Conservation (phyloP, 2,113 vertebrate species). For the Marcusenius ussheri region DNA sequence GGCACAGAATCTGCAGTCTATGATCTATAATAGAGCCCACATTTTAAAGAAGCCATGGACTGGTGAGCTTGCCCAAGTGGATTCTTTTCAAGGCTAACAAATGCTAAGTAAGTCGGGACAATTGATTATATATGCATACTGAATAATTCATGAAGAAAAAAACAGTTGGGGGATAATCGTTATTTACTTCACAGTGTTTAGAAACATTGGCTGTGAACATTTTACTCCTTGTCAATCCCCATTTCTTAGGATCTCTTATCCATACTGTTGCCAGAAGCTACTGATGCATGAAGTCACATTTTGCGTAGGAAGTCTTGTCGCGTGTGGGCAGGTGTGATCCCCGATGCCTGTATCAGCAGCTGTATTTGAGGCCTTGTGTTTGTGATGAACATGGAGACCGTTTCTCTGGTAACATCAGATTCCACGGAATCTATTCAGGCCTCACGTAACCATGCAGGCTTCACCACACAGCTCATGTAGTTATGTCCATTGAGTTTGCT, state of each 20-base stretch:
- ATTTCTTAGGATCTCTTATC: slow-evolving; percentile 15
- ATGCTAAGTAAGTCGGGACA: not conserved
- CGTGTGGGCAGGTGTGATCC: slow-evolving; percentile 37
- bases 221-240: slow-evolving; percentile 16
- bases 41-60: not conserved
- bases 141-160: slow-evolving; percentile 8
- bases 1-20: not conserved
- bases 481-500: not conserved
- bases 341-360: not conserved
- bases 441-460: too few relatives aligned
- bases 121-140: not conserved
- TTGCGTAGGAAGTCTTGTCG: slow-evolving; percentile 24
- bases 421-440: too few relatives aligned
- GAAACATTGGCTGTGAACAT: slow-evolving; percentile 32
- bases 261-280: slow-evolving; percentile 22
- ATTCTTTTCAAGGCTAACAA: not conserved
- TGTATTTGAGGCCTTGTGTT: not conserved
- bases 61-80: not conserved
- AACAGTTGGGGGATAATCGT: slow-evolving; percentile 18
- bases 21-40: not conserved
- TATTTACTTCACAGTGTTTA: slow-evolving; percentile 15
- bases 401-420: not conserved
- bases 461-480: not conserved
- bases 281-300: slow-evolving; percentile 38
- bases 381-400: not conserved